phyloP scores from a whole-genome alignment of 2,113 vertebrate species.

The Fregetta grallaria region DNA sequence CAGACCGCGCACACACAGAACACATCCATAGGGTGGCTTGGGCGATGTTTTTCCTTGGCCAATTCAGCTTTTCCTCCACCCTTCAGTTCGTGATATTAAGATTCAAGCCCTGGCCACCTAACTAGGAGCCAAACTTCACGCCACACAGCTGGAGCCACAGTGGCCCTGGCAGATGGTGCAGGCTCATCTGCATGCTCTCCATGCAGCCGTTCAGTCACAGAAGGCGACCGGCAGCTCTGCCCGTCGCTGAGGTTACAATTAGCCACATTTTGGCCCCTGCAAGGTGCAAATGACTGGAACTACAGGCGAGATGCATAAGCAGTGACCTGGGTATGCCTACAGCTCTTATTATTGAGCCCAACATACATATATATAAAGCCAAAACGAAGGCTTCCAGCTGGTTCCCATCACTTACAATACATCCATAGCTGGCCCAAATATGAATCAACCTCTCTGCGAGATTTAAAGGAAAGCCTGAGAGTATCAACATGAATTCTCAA shows the following conservation, averaged over 20 bases:
- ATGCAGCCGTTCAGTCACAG: not conserved
- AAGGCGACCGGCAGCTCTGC: not conserved
- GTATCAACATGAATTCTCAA: not conserved
- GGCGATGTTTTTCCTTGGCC: not conserved
- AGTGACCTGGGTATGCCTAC: not conserved
- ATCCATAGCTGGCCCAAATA: not conserved
- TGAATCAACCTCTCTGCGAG: not conserved
- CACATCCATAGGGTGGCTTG: rapidly evolving
- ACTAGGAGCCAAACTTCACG: not conserved
- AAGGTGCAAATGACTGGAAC: not conserved
- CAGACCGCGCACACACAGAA: not conserved
- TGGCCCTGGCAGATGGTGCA: conserved; percentile 42
- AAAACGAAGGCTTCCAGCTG: not conserved
- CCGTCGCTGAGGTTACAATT: not conserved
- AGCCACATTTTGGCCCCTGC: not conserved
- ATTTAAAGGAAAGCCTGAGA: not conserved
- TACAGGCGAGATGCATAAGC: not conserved
- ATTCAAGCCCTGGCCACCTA: not conserved
- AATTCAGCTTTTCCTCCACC: not conserved
- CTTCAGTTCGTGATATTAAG: not conserved
- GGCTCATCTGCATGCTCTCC: conserved; percentile 33
- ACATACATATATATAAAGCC: not conserved
- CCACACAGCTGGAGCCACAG: conserved; percentile 52
- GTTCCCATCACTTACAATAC: not conserved
- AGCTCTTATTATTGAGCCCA: not conserved